A percentile compares a stretch with the other conserved stretches of the same genome.
phyloP scores from a whole-genome alignment of 2,888 invertebrate species.

The Rhagonycha fulva region DNA sequence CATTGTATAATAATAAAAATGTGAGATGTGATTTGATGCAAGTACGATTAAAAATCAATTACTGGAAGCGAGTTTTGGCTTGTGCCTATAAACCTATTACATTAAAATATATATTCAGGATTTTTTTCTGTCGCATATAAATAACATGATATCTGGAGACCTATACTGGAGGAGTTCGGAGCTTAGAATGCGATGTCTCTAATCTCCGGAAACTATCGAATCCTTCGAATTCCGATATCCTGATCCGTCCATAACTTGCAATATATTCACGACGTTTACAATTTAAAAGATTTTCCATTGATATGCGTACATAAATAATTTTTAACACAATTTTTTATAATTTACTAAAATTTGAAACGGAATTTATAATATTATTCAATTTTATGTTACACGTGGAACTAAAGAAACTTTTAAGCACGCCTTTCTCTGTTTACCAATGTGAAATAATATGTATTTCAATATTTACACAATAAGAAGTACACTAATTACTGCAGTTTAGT shows the following conservation, averaged over 20 bases:
- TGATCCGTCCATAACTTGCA: conserved; percentile 30
- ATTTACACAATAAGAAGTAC: background rate
- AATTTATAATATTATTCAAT: background rate
- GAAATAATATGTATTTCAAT: background rate
- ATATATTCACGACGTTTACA: conserved; percentile 30
- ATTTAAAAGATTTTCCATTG: conserved; percentile 25
- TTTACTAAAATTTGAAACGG: background rate
- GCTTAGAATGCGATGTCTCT: conserved; percentile 36
- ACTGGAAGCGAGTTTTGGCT: conserved; percentile 11
- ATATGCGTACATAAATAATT: background rate
- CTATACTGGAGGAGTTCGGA: conserved; percentile 29
- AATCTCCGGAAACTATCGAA: conserved; percentile 37
- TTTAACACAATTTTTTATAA: background rate
- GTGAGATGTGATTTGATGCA: background rate
- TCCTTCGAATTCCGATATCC: conserved; percentile 35
- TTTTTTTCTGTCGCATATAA: conserved; percentile 34
- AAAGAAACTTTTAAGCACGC: background rate
- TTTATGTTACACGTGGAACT: background rate
- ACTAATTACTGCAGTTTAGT: background rate
- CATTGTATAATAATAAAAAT: background rate
- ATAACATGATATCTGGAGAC: conserved; percentile 34
- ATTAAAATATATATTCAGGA: conserved; percentile 36
- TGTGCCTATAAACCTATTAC: conserved; percentile 22
- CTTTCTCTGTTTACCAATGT: background rate
- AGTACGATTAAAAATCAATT: conserved; percentile 21